A percentile compares a stretch with the other conserved stretches of the same genome.
phyloP scores from a whole-genome alignment of 53 echinoderm and acorn worm genomes.

The Apostichopus leukothele region DNA sequence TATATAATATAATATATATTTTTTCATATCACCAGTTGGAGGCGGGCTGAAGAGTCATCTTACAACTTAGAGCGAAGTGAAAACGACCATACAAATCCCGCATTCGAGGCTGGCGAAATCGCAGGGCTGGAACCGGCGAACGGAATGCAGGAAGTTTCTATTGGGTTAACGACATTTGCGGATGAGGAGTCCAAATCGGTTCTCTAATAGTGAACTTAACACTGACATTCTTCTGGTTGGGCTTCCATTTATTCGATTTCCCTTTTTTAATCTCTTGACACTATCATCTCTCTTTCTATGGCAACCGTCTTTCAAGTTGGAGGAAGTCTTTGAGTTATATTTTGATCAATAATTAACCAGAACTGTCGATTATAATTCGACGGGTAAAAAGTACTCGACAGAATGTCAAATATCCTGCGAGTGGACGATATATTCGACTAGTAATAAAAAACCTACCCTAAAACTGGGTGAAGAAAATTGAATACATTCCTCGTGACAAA shows the following conservation, averaged over 20 bases:
- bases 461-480: too few species aligned
- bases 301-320: not conserved
- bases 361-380: too few species aligned
- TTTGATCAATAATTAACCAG: too few species aligned
- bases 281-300: not conserved
- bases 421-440: too few species aligned
- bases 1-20: not conserved
- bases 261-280: not conserved
- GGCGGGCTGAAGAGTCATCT: conserved; percentile 27
- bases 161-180: conserved; percentile 17
- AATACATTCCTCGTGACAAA: too few species aligned
- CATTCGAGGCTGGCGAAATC: conserved; percentile 42
- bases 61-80: conserved; percentile 28
- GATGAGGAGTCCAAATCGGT: conserved; percentile 40
- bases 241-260: not conserved
- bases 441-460: too few species aligned
- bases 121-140: conserved; percentile 44
- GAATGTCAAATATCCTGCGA: too few species aligned
- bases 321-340: not conserved
- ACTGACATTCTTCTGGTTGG: not conserved
- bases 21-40: not conserved
- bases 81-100: conserved; percentile 37
- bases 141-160: conserved; percentile 27
- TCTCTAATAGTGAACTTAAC: not conserved
- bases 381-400: too few species aligned